Conservation (phyloP, 2,797 vertebrate species). For the Coilia nasus region DNA sequence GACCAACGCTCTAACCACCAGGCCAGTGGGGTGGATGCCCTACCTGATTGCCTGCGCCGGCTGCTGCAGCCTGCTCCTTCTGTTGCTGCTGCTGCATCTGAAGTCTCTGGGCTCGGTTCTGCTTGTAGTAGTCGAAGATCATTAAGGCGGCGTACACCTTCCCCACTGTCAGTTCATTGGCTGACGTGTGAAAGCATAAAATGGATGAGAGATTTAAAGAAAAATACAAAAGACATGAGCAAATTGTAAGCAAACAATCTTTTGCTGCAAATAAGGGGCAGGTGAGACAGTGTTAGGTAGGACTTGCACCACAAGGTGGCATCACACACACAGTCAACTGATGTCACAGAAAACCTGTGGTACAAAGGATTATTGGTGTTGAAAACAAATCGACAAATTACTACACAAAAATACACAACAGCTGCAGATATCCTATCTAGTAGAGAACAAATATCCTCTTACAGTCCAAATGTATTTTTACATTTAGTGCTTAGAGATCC, state of each 20-base stretch:
- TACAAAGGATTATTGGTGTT: not conserved
- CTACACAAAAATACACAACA: not conserved
- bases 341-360: not conserved
- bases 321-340: slow-evolving; percentile 40
- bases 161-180: slow-evolving; percentile 93
- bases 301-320: slow-evolving; percentile 48
- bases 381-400: not conserved
- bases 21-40: slow-evolving; percentile 30
- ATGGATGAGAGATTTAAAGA: not conserved
- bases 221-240: not conserved
- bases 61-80: slow-evolving; percentile 65
- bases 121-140: slow-evolving; percentile 98
- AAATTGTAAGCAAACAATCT: too few relatives aligned
- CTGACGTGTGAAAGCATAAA: slow-evolving; percentile 62
- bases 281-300: not conserved
- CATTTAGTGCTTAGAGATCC: slow-evolving; percentile 37
- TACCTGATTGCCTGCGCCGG: slow-evolving; percentile 80
- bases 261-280: too few relatives aligned
- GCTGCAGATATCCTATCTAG: not conserved
- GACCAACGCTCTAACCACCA: too few relatives aligned
- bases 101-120: slow-evolving; percentile 84
- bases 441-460: not conserved
- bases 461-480: not conserved
- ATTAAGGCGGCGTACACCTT: slow-evolving; percentile 96
- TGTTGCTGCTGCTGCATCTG: slow-evolving; percentile 76